Conservation (phyloP, 2,113 vertebrate species). For the Nesoenas mayeri region DNA sequence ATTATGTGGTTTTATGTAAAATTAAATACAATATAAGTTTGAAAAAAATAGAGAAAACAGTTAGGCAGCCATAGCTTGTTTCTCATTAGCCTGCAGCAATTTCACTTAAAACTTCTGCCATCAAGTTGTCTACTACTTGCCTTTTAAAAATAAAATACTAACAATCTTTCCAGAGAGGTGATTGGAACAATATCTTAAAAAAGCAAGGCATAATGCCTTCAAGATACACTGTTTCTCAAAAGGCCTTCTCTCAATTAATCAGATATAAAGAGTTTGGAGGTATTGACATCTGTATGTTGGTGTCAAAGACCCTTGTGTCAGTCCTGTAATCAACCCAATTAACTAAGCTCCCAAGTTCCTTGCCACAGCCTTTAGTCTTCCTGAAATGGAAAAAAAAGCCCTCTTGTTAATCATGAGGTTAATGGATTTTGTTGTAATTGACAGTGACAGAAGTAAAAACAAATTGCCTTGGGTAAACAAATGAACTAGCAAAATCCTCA, state of each 20-base stretch:
- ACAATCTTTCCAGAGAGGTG: not conserved
- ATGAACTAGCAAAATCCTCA: not conserved
- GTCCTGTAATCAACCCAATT: slow-evolving; percentile 57
- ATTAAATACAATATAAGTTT: not conserved
- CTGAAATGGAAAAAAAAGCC: slow-evolving; percentile 45
- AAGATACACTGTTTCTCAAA: not conserved
- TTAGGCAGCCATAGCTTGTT: not conserved
- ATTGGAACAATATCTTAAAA: not conserved
- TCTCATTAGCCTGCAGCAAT: not conserved
- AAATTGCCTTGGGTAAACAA: slow-evolving; percentile 32
- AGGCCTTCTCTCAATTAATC: slow-evolving; percentile 8
- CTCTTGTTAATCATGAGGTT: slow-evolving; percentile 5
- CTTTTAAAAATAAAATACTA: slow-evolving; percentile 3
- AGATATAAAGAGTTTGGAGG: not conserved
- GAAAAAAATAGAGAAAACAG: slow-evolving; percentile 17
- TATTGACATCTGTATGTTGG: not conserved
- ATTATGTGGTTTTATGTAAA: slow-evolving; percentile 17
- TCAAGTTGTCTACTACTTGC: not conserved
- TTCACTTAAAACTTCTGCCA: not conserved
- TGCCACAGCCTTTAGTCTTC: not conserved
- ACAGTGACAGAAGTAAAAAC: slow-evolving; percentile 56
- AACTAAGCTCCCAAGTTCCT: slow-evolving; percentile 37
- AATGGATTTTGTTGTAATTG: slow-evolving; percentile 68
- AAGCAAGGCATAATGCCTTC: not conserved
- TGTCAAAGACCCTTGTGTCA: slow-evolving; percentile 33